phyloP scores from a whole-genome alignment of 2,113 vertebrate genomes.

The Sorex araneus region DNA sequence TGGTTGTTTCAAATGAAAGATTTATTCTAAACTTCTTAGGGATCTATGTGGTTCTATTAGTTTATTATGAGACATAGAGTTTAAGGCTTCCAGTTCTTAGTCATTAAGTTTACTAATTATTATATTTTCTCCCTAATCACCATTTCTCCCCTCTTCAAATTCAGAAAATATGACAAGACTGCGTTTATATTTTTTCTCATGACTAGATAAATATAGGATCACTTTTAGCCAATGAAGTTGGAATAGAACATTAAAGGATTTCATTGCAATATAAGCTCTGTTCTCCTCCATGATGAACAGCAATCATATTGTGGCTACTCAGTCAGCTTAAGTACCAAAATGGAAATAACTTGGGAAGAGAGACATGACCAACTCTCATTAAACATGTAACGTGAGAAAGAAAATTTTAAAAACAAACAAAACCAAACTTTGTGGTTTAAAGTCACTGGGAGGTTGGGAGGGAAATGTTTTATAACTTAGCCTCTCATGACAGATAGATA shows the following conservation, averaged over 20 bases:
- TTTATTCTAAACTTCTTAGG: not conserved
- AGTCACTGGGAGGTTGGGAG: not conserved
- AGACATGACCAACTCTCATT: not conserved
- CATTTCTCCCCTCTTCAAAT: fast-evolving
- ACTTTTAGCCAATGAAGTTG: not conserved
- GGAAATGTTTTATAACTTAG: not conserved
- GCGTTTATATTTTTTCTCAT: not conserved
- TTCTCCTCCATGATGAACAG: not conserved
- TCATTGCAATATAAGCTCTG: not conserved
- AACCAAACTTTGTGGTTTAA: not conserved
- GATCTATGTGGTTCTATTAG: not conserved
- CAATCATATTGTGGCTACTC: not conserved
- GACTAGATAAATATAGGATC: not conserved
- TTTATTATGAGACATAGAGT: constrained; percentile 5
- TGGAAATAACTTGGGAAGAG: not conserved
- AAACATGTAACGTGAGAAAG: not conserved
- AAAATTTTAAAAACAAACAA: not conserved
- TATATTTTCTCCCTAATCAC: not conserved
- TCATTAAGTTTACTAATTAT: constrained; percentile 5
- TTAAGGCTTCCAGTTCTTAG: not conserved
- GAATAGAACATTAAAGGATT: not conserved
- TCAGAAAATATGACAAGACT: not conserved
- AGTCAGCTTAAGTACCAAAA: not conserved
- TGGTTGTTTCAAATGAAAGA: constrained; percentile 31
- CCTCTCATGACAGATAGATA: not conserved